A percentile compares a stretch with the other conserved stretches of the same genome.
Evolutionary conservation across 2,113 vertebrate genomes (phyloP).

Genomic region (Propithecus coquereli): DNA sequence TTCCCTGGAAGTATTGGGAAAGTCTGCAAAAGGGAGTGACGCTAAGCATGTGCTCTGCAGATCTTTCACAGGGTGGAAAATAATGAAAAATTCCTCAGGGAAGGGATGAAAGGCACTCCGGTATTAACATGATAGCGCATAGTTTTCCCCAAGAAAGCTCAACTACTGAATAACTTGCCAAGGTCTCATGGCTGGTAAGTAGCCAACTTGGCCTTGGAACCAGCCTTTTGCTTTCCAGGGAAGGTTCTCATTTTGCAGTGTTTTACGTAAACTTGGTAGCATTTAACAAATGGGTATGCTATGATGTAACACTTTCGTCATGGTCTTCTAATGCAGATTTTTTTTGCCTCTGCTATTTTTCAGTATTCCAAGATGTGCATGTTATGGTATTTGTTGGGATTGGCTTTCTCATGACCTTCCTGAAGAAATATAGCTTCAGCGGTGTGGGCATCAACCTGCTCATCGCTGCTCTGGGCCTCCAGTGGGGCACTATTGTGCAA

Average conservation of each 20-base stretch:
- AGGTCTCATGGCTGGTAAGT: background rate
- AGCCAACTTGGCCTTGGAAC: background rate
- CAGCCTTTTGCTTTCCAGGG: background rate
- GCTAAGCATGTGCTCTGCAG: background rate
- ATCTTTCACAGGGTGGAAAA: background rate
- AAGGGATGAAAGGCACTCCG: background rate
- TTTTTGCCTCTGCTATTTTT: background rate
- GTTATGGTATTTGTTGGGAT: conserved; percentile 98
- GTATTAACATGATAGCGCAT: background rate
- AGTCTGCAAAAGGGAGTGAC: background rate
- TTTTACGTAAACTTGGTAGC: background rate
- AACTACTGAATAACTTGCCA: background rate
- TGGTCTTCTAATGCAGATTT: background rate
- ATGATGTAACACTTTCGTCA: background rate
- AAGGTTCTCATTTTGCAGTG: background rate
- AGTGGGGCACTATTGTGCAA: conserved; percentile 92
- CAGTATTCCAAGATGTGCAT: conserved; percentile 97
- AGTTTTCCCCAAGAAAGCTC: background rate
- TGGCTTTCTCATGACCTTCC: conserved; percentile 98
- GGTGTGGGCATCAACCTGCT: conserved; percentile 94
- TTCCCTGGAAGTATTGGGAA: background rate
- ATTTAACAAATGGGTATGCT: background rate
- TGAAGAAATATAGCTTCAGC: conserved; percentile 96
- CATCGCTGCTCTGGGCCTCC: conserved; percentile 94
- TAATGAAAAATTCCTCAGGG: background rate